Evolutionary conservation across 2,113 vertebrate genomes (phyloP), one percentile per base, ranked within the genome.

Genomic region (Peromyscus californicus): DNA sequence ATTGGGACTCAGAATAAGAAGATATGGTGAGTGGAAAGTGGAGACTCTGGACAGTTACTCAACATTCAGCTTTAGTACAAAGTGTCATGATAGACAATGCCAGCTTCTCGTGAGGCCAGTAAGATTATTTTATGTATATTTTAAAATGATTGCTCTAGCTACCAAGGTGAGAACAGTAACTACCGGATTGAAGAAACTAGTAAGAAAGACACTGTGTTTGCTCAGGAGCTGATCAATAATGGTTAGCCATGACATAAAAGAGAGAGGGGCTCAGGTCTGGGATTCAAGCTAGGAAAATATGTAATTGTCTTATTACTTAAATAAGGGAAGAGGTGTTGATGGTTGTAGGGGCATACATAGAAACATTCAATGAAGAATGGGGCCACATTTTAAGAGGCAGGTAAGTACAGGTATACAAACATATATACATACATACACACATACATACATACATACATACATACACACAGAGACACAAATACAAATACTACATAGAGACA

Each of bases 31-130:
- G 9, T 21, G 48, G 36, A 59, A 31, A 42, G 4, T 21, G 11
- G 8, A 13, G 21, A 0, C 1, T 61, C 51, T 22, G 12, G 57
- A 45, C 15, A 79, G 11, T 3, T 0, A 0, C n/a, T 70, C 19
- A 29, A 17, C 7, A 16, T 36, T 90, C 93, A 74, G 13, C 51
- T 87, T 92, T 83, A 63, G 19, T 72, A 61, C 19, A 33, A 82
- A 29, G 16, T 87, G 3, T 16, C 22, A 78, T 0, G 33, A 24
- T 10, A 96, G 86, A 84, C 9, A 19, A 74, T 51, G 17, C 7
- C 16, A 72, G 42, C 15, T 92, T 69, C 5, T 36, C 48, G n/a
- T 4, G 7, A 78, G 15, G 45, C 3, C 36, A 39, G 21, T 61
- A 51, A 83, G 33, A 91, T 75, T 7, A 79, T 39, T 5, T 61